These are phyloP conservation scores for Oegoconia quadripuncta DNA, from an alignment of 2,888 invertebrate genomes.

Conservation along the genomic window DNA sequence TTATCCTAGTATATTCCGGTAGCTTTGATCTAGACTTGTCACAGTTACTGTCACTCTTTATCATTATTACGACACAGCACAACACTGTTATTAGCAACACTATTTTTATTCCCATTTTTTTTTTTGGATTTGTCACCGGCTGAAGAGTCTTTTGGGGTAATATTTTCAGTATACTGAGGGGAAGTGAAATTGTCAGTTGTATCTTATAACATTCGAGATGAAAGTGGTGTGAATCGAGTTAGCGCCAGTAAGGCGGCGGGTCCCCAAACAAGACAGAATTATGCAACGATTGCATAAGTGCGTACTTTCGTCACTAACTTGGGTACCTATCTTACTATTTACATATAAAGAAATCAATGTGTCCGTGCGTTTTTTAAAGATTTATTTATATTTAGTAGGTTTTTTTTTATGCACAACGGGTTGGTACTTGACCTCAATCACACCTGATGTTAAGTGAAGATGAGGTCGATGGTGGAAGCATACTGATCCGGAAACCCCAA, in stretches of 20 bases:
- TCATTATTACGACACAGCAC: constrained; percentile 34
- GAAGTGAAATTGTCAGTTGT: constrained; percentile 40
- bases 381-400: too few species aligned
- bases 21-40: constrained; percentile 24
- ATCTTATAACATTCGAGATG: constrained; percentile 63
- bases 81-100: constrained; percentile 28
- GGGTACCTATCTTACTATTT: too few species aligned
- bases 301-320: constrained; percentile 3
- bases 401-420: too few species aligned
- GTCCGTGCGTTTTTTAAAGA: too few species aligned
- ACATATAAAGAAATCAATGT: too few species aligned
- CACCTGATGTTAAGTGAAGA: too few species aligned
- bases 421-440: too few species aligned
- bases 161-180: constrained; percentile 51
- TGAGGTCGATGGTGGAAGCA: too few species aligned
- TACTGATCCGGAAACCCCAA: too few species aligned
- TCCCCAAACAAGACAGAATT: background rate
- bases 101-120: constrained; percentile 20
- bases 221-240: constrained; percentile 69
- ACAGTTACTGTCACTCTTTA: constrained; percentile 35
- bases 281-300: background rate
- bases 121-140: background rate
- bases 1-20: constrained; percentile 40
- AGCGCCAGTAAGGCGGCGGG: constrained; percentile 32
- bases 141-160: background rate